Percentiles rank a stretch among this genome's conserved stretches.
These are phyloP conservation scores for Lysiphlebus fabarum DNA, from an alignment of 1,140 invertebrate genomes.

Conservation along the genomic window DNA sequence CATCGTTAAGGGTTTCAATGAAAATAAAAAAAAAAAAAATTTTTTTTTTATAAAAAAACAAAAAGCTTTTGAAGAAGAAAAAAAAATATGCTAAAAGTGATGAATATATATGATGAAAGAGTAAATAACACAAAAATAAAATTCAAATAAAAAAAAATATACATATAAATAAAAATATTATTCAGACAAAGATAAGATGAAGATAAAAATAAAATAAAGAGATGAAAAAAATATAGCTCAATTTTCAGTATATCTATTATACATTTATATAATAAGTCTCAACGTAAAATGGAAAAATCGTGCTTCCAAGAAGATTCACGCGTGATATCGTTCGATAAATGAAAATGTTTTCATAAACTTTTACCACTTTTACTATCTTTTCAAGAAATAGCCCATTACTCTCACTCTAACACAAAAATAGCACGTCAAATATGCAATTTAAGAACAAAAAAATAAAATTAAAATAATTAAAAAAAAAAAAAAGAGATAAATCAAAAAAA, in stretches of 20 bases:
- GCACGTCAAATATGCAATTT: not conserved
- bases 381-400: slow-evolving; percentile 24
- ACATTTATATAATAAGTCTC: slow-evolving; percentile 8
- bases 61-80: too few relatives aligned
- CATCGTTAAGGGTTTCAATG: too few relatives aligned
- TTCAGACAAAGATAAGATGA: not conserved
- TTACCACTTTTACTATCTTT: slow-evolving; percentile 1
- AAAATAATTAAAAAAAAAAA: not conserved
- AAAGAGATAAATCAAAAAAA: slow-evolving; percentile 8
- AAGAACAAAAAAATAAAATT: not conserved
- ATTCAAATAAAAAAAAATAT: too few relatives aligned
- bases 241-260: slow-evolving; percentile 3
- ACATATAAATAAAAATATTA: too few relatives aligned
- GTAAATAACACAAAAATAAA: too few relatives aligned
- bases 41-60: too few relatives aligned
- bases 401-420: not conserved
- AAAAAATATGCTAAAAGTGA: too few relatives aligned
- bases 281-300: slow-evolving; percentile 13
- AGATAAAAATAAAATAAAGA: not conserved
- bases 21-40: too few relatives aligned
- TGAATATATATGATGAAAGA: too few relatives aligned
- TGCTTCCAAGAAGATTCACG: slow-evolving; percentile 24
- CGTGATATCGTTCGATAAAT: slow-evolving; percentile 26
- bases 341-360: slow-evolving; percentile 25
- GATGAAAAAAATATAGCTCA: not conserved